Conservation (phyloP, 2,113 vertebrate genomes). For the Candoia aspera region DNA sequence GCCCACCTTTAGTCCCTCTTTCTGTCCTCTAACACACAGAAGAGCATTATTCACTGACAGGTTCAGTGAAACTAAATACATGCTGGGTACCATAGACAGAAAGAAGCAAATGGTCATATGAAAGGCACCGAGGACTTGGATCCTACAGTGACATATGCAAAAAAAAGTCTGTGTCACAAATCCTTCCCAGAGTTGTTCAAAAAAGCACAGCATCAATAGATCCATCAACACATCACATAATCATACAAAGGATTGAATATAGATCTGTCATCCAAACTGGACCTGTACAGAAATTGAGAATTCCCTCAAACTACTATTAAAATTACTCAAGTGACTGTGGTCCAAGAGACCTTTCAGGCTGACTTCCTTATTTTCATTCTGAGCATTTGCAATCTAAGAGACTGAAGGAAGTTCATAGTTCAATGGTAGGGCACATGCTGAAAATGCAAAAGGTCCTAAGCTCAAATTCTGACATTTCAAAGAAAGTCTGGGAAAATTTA, state of each 20-base stretch:
- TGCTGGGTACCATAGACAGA: slow-evolving; percentile 11
- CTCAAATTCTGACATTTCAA: not conserved
- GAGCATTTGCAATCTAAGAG: not conserved
- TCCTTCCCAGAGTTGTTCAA: slow-evolving; percentile 12
- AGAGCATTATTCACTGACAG: slow-evolving; percentile 16
- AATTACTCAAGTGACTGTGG: not conserved
- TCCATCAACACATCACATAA: not conserved
- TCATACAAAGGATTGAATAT: slow-evolving; percentile 7
- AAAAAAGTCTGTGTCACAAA: not conserved
- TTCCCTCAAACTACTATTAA: not conserved
- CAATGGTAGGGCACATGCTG: not conserved
- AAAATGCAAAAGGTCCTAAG: not conserved
- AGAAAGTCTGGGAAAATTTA: not conserved
- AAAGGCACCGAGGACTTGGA: not conserved
- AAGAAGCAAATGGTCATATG: slow-evolving; percentile 31
- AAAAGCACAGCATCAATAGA: not conserved
- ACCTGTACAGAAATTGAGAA: not conserved
- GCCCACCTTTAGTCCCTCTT: slow-evolving; percentile 17
- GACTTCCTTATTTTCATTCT: not conserved
- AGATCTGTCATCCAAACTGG: not conserved
- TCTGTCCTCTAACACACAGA: slow-evolving; percentile 29
- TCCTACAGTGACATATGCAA: not conserved
- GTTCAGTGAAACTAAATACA: slow-evolving; percentile 35
- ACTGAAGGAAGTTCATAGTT: not conserved
- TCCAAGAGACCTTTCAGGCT: not conserved